Evolutionary conservation across 1,140 invertebrate genomes (phyloP).

Genomic region (Ostrea denselamellosa): DNA sequence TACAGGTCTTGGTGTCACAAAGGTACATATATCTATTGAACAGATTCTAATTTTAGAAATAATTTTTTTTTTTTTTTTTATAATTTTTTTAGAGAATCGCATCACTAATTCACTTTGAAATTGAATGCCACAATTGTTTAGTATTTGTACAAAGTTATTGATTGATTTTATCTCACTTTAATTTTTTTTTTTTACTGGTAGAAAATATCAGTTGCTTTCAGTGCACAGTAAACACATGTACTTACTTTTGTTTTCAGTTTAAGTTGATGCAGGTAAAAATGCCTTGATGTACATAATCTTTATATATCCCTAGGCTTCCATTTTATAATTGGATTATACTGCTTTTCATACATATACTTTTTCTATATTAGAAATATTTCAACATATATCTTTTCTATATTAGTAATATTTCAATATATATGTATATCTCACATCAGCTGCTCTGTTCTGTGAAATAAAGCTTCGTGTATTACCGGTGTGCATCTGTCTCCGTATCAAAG

Average conservation of each 20-base stretch:
- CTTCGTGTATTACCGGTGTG: background rate
- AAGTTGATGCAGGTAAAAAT: conserved; percentile 14
- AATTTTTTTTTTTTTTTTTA: background rate
- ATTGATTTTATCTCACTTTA: background rate
- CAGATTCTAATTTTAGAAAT: background rate
- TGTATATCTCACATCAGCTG: background rate
- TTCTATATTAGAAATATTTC: background rate
- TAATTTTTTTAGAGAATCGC: background rate
- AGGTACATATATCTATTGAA: conserved; percentile 58
- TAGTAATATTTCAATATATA: background rate
- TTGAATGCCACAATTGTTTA: background rate
- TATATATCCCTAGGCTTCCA: background rate
- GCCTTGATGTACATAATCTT: background rate
- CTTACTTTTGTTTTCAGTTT: conserved; percentile 11
- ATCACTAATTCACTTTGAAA: background rate
- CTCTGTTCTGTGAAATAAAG: background rate
- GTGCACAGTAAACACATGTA: too few relatives aligned
- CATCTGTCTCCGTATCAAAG: background rate
- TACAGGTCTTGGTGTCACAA: conserved; percentile 63
- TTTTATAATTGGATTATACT: background rate
- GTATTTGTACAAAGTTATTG: too few relatives aligned
- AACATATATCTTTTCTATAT: background rate
- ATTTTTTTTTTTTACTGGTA: background rate
- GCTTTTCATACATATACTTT: conserved; percentile 1
- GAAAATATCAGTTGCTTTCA: background rate